Conservation (phyloP, 2,797 vertebrate species). For the Pteronotus mesoamericanus region DNA sequence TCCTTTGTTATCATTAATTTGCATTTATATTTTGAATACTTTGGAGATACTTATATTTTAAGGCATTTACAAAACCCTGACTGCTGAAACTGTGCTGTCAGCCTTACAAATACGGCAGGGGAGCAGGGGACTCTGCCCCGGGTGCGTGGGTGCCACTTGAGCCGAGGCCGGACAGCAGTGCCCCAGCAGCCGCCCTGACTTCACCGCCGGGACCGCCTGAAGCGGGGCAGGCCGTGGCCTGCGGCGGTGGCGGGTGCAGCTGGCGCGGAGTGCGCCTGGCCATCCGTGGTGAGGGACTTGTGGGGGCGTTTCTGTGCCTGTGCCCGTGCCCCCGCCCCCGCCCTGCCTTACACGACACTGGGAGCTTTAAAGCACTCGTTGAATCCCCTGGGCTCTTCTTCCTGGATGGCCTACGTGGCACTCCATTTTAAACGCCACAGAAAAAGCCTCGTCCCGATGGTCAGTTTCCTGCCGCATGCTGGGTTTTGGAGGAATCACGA, state of each 20-base stretch:
- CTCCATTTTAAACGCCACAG: background rate
- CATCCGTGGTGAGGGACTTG: too few species aligned
- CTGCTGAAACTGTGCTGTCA: background rate
- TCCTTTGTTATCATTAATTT: background rate
- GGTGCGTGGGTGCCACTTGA: background rate
- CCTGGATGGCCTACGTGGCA: background rate
- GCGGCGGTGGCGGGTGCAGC: too few species aligned
- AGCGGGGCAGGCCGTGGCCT: too few species aligned
- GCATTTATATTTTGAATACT: background rate
- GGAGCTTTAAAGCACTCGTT: background rate
- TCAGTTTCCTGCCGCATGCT: background rate
- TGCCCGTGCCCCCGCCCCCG: background rate
- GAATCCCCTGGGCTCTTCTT: background rate
- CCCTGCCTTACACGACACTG: background rate
- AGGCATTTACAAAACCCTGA: background rate
- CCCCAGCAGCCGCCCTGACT: background rate
- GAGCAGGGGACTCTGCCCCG: background rate
- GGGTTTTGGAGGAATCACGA: background rate
- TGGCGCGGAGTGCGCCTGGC: too few species aligned
- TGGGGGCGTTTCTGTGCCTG: background rate
- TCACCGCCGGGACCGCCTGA: too few species aligned
- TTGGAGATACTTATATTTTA: too few species aligned
- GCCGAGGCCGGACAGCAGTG: background rate
- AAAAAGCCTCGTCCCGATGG: background rate
- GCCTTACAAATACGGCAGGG: background rate